Percentiles rank a stretch among this genome's conserved stretches.
Evolutionary conservation across 1,140 invertebrate genomes (phyloP).

Genomic region (Telenomus remus): DNA sequence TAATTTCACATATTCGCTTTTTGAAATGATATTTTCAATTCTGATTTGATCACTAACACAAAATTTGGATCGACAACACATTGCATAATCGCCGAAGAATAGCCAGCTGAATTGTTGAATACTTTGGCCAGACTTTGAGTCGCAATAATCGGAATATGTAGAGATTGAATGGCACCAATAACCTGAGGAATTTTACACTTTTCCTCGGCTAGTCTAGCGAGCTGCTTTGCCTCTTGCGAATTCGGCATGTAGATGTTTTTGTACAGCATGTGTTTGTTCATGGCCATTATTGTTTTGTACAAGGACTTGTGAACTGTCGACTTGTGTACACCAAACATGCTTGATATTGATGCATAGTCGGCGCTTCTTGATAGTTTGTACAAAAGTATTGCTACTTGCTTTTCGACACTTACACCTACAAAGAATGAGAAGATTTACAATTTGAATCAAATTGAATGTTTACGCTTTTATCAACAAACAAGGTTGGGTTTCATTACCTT

Average conservation of each 20-base stretch:
- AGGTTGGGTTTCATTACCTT: conserved; percentile 22
- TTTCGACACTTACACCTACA: conserved; percentile 51
- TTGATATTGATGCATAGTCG: conserved; percentile 55
- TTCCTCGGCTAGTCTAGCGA: conserved; percentile 52
- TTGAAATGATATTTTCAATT: neutral
- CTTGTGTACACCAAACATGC: conserved; percentile 61
- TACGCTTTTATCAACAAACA: neutral
- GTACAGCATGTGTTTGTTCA: conserved; percentile 57
- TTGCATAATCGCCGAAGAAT: conserved; percentile 59
- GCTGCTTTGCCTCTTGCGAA: conserved; percentile 44
- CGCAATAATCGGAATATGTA: conserved; percentile 52
- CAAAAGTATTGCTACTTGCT: conserved; percentile 43
- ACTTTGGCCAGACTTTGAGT: conserved; percentile 39
- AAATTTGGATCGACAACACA: conserved; percentile 58
- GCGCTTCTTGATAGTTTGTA: conserved; percentile 38
- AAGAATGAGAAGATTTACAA: neutral
- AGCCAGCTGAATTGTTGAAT: conserved; percentile 59
- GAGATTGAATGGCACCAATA: conserved; percentile 55
- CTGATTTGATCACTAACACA: conserved; percentile 34
- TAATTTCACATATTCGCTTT: conserved; percentile 9
- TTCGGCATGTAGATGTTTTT: conserved; percentile 57
- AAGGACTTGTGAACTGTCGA: conserved; percentile 60
- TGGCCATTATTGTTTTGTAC: conserved; percentile 51
- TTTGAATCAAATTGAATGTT: conserved; percentile 1
- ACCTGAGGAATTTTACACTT: conserved; percentile 54